Evolutionary conservation across 2,113 vertebrate genomes (phyloP).

Genomic region (Siphamia tubifer): DNA sequence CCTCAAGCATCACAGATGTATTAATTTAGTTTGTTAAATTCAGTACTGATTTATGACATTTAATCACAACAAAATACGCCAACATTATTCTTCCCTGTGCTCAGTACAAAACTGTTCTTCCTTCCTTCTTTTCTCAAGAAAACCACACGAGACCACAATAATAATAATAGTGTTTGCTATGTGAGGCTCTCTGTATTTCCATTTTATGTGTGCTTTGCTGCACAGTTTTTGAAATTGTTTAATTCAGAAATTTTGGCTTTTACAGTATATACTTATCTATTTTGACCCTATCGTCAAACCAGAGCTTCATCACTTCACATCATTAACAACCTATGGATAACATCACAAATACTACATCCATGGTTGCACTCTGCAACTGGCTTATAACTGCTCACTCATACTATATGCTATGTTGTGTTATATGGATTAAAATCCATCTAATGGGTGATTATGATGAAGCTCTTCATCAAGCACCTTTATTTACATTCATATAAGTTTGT

Average conservation of each 20-base stretch:
- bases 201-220: background rate
- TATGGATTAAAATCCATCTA: background rate
- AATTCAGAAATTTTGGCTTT: too few species aligned
- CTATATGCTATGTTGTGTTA: background rate
- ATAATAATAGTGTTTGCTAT: background rate
- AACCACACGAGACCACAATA: background rate
- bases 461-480: conserved; percentile 24
- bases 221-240: background rate
- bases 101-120: background rate
- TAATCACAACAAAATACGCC: too few species aligned
- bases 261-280: too few species aligned
- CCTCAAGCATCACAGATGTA: too few species aligned
- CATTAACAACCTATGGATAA: background rate
- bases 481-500: conserved; percentile 57
- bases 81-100: too few species aligned
- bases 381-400: conserved; percentile 11
- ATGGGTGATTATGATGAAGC: conserved; percentile 18
- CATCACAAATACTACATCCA: background rate
- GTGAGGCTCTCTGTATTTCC: background rate
- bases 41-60: background rate
- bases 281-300: too few species aligned
- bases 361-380: background rate
- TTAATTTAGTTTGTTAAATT: too few species aligned
- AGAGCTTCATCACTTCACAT: too few species aligned
- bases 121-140: background rate